These are phyloP conservation scores for Bos javanicus DNA, from an alignment of 2,113 vertebrate species.

Conservation along the genomic window DNA sequence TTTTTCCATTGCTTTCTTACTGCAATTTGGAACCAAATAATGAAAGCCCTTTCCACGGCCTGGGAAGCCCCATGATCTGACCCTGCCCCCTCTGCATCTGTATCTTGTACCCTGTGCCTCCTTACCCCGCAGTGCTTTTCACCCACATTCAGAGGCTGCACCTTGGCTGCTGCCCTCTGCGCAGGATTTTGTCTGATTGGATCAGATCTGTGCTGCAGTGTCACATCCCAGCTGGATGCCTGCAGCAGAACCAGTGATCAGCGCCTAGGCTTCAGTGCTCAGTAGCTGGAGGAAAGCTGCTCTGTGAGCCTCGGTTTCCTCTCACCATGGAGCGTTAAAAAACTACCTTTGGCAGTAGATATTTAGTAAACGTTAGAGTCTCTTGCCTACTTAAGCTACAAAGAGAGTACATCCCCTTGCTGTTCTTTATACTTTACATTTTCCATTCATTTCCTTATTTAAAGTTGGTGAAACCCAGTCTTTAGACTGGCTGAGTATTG, in stretches of 20 bases:
- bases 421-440: neutral
- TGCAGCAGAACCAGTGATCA: neutral
- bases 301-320: neutral
- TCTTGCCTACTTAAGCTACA: neutral
- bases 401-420: neutral
- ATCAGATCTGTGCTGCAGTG: neutral
- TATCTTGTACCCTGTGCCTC: rapidly evolving
- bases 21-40: neutral
- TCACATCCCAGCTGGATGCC: neutral
- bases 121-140: neutral
- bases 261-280: neutral
- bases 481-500: neutral
- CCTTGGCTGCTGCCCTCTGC: neutral
- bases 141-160: neutral
- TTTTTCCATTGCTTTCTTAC: neutral
- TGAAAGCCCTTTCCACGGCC: neutral
- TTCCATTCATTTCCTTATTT: neutral
- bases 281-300: neutral
- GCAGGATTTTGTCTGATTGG: neutral
- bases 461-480: neutral
- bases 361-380: neutral
- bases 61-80: neutral
- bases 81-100: neutral
- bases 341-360: neutral
- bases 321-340: neutral